A percentile compares a stretch with the other conserved stretches of the same genome.
Conservation (phyloP, 2,113 vertebrate species). For the Brachyhypopomus gauderio region DNA sequence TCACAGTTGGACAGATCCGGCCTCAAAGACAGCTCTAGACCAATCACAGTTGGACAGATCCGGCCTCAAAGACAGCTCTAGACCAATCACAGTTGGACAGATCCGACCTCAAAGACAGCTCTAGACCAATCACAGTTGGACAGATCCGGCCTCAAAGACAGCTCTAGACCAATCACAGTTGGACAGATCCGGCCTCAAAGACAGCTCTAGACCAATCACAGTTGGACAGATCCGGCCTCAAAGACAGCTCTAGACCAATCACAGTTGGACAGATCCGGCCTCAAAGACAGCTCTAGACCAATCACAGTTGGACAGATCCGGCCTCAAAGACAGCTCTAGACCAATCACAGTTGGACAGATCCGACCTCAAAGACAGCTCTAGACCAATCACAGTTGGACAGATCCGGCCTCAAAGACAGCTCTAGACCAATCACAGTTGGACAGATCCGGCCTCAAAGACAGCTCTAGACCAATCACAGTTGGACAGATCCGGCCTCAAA, state of each 20-base stretch:
- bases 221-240: slow-evolving; percentile 79
- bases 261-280: slow-evolving; percentile 73
- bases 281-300: slow-evolving; percentile 79
- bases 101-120: slow-evolving; percentile 73
- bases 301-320: too few species aligned
- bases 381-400: slow-evolving; percentile 56
- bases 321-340: too few species aligned
- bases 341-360: slow-evolving; percentile 74
- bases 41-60: too few species aligned
- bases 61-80: too few species aligned
- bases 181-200: too few species aligned
- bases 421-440: slow-evolving; percentile 74
- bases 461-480: slow-evolving; percentile 56
- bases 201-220: slow-evolving; percentile 44
- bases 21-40: slow-evolving; percentile 79
- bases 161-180: slow-evolving; percentile 74
- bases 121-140: slow-evolving; percentile 42
- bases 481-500: slow-evolving; percentile 78
- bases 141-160: slow-evolving; percentile 78
- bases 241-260: slow-evolving; percentile 51
- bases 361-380: slow-evolving; percentile 70
- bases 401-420: slow-evolving; percentile 77
- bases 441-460: too few species aligned
- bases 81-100: slow-evolving; percentile 71
- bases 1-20: slow-evolving; percentile 70